phyloP scores from a whole-genome alignment of 2,888 invertebrate genomes.

The Odontocerum albicorne region DNA sequence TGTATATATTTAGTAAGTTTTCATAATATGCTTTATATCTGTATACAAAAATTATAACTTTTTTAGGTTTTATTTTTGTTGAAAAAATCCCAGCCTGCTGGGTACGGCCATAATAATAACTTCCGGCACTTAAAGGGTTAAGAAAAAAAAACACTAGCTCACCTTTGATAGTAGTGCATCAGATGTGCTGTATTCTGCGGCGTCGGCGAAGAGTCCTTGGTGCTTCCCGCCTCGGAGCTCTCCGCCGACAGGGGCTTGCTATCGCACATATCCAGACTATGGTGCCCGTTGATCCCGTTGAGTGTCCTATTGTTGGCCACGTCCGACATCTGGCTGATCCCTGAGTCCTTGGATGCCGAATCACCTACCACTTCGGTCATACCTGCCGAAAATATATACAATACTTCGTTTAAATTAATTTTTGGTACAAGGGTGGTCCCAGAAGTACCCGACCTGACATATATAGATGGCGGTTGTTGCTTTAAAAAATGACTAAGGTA shows the following conservation, averaged over 20 bases:
- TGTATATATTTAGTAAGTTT: too few species aligned
- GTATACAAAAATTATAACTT: too few species aligned
- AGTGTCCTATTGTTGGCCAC: constrained; percentile 50
- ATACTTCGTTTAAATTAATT: neutral
- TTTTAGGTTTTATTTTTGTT: too few species aligned
- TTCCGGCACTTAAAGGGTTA: too few species aligned
- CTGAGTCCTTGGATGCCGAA: constrained; percentile 84
- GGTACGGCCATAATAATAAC: too few species aligned
- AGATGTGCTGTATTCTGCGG: constrained; percentile 39
- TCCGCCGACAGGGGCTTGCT: constrained; percentile 49
- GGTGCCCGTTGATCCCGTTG: constrained; percentile 63
- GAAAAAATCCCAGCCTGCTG: too few species aligned
- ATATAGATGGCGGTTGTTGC: too few species aligned
- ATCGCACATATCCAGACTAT: constrained; percentile 38
- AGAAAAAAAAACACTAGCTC: neutral
- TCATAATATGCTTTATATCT: too few species aligned
- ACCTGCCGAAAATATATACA: constrained; percentile 37
- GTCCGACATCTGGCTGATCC: constrained; percentile 83
- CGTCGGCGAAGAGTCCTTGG: constrained; percentile 54
- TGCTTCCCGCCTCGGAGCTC: constrained; percentile 54
- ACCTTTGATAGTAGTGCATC: constrained; percentile 33
- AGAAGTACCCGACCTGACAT: too few species aligned
- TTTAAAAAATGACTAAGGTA: too few species aligned
- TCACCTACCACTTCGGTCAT: constrained; percentile 58
- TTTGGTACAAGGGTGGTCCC: too few species aligned